Evolutionary conservation across 2,797 vertebrate species (phyloP).

Genomic region (Vireo griseus): DNA sequence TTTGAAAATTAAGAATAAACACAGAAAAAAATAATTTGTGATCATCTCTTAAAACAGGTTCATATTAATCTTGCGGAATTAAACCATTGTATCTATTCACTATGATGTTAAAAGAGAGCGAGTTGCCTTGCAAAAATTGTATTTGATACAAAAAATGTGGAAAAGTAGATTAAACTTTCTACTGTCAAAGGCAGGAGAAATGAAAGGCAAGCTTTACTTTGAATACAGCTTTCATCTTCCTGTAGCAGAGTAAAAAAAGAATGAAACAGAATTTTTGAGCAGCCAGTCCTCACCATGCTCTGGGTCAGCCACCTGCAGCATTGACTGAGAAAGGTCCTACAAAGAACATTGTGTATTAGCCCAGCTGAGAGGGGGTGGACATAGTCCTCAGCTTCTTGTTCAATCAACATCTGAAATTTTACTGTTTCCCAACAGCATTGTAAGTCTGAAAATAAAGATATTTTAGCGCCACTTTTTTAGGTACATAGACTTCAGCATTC

Average conservation of each 20-base stretch:
- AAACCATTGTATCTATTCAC: background rate
- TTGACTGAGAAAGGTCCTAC: background rate
- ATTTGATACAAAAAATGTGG: background rate
- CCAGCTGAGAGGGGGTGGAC: background rate
- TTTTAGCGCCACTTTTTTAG: background rate
- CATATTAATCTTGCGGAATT: background rate
- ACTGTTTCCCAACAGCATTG: background rate
- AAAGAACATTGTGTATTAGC: background rate
- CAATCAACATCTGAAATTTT: background rate
- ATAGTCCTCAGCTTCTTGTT: background rate
- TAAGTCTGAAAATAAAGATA: background rate
- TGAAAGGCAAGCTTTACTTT: background rate
- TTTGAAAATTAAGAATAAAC: background rate
- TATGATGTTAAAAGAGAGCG: background rate
- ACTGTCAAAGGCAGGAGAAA: background rate
- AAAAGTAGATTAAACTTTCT: background rate
- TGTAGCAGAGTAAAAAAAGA: background rate
- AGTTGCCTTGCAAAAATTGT: background rate
- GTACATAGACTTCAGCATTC: accelerated
- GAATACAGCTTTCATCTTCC: background rate
- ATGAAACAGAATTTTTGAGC: background rate
- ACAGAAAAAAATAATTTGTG: background rate
- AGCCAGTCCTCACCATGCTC: background rate
- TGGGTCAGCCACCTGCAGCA: background rate
- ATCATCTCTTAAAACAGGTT: background rate